Evolutionary conservation across 2,113 vertebrate species (phyloP), one percentile per base, ranked within the genome.

Genomic region (Eupsittula cactorum): DNA sequence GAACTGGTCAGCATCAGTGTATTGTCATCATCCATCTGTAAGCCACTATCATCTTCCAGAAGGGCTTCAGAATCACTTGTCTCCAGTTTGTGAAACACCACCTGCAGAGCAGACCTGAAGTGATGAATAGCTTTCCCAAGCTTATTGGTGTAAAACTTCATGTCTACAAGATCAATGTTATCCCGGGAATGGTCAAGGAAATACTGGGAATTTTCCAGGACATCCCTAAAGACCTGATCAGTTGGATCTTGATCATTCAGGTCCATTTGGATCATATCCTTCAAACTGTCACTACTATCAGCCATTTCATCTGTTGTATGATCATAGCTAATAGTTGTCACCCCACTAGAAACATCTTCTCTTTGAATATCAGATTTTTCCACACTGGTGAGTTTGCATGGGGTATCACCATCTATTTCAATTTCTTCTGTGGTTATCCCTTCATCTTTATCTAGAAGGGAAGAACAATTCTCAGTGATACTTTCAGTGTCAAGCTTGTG

Each of bases 71-170:
- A 97, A 75, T 96, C 98, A 2, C 84, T 97, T 10, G 97, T 97
- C 17, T 99, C 99, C 82, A 99, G 92, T 80, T 99, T 99, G 95
- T 98, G 98, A 95, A 99, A 98, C 42, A 99, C 99, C 24, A 98
- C 98, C 83, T 98, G 98, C 52, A 99, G 97, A 88, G 98, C 98
- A 8, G 98, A 99, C 64, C 98, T 97, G 75, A 99, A 99, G 44
- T 98, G 98, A 44, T 98, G 47, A 89, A 99, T 98, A 42, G 98
- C 98, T 93, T 98, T 98, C 64, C 98, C 98, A 50, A 99, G 98
- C 82, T 98, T 98, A 53, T 98, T 98, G 20, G 98, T 97, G 68
- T 99, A 98, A 97, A 99, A 98, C 41, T 98, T 98, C 90, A 98
- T 95, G 69, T 98, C 97, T 42, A 98, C 86, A 19, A 95, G 97